Percentiles rank a stretch among this genome's conserved stretches.
These are phyloP conservation scores for Acanthococcus lagerstroemiae DNA, from an alignment of 2,888 invertebrate species.

Conservation along the genomic window DNA sequence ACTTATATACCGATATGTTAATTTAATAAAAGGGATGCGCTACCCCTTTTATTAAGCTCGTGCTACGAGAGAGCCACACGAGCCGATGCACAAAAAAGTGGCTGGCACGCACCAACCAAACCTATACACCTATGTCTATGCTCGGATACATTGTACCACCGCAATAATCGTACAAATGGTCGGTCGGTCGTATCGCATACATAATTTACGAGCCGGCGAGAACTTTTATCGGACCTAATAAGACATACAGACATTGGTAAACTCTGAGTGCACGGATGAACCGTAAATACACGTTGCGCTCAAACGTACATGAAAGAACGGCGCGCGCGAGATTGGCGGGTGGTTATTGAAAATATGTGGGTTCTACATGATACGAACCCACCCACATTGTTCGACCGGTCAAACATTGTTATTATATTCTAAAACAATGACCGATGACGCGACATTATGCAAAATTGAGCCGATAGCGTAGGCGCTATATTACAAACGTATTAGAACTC, in stretches of 20 bases:
- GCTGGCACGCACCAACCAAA: background rate
- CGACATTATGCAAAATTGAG: constrained; percentile 30
- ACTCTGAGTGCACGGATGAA: too few relatives aligned
- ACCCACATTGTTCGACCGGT: constrained; percentile 29
- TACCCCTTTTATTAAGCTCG: constrained; percentile 10
- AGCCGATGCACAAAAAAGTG: too few relatives aligned
- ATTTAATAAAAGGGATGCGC: constrained; percentile 23
- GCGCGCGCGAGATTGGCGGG: constrained; percentile 21
- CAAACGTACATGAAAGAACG: too few relatives aligned
- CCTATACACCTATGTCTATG: background rate
- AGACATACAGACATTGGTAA: constrained; percentile 6
- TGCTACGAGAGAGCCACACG: background rate
- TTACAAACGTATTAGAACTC: constrained; percentile 14
- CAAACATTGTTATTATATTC: constrained; percentile 31
- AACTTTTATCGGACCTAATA: constrained; percentile 3
- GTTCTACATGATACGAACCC: constrained; percentile 17
- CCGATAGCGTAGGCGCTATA: constrained; percentile 29
- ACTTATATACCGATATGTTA: constrained; percentile 17
- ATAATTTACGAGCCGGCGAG: background rate
- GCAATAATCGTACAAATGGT: background rate
- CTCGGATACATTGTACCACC: background rate
- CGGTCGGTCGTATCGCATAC: background rate
- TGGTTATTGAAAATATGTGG: constrained; percentile 30
- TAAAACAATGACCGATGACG: constrained; percentile 31
- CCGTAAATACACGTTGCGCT: constrained; percentile 22